Base-by-base conservation (phyloP, 2,797 vertebrate species). In the Thunnus albacares region DNA sequence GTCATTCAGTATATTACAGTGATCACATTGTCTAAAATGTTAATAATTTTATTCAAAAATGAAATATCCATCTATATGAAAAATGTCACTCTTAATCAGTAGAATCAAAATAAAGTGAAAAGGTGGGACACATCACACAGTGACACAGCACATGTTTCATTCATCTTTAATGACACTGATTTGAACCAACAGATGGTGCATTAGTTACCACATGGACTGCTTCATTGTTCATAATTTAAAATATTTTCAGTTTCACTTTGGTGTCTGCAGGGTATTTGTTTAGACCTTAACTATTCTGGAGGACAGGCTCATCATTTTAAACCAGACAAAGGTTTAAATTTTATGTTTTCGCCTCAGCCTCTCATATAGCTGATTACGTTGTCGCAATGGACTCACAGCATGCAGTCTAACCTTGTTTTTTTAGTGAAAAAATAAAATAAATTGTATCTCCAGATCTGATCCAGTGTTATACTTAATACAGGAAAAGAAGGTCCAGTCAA, bases 131-230 rank as follows among this genome's bases (percentile, higher is more conserved):
- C 38, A 69, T 14, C n/a, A 72, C 47, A 65, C 53, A 55, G 5
- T 38, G 41, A 59, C 18, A 63, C 4, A 0, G 7, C 17, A 59
- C 20, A 8, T 12, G n/a, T 84, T 88, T 82, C 52, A 87, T 85
- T 83, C 55, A 72, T 80, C 63, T 91, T 92, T 91, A 92, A 84
- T 91, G 77, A 82, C 22, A 65, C 17, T 58, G 70, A 58, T 78
- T 83, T 61, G 1, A 71, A 83, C 72, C 77, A 76, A 68, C 80
- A 80, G 53, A 74, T 49, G 62, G 30, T 78, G 61, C 14, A 24
- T 63, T 58, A 68, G 71, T 67, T 70, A 68, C 61, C 52, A 80
- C 53, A 66, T 18, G 11, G 12, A 65, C 66, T 24, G 6, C 35
- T 63, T 65, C 14, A 17, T 52, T 28, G n/a, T 58, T 47, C 8